Base-by-base conservation (phyloP, 2,888 invertebrate genomes). In the Clusia tigrina region DNA sequence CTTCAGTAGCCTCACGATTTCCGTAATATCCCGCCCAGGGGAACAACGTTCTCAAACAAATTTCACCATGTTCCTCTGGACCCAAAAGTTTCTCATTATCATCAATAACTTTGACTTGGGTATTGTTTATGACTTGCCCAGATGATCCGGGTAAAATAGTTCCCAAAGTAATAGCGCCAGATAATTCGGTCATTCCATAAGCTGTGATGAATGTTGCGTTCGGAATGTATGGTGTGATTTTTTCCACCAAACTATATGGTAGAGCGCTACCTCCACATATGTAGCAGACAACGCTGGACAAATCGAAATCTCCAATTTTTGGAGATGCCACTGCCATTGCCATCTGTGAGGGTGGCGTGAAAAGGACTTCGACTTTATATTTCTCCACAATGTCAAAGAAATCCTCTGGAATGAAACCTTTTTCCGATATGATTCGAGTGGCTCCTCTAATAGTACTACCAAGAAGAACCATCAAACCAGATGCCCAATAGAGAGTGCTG, bases 401-500 rank as follows among this genome's bases (percentile, higher is more conserved):
- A 1, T 65, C 20, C 53, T 68, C 66, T 12, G 67, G 65, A 1
- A 54, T 54, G 25, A 63, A 69, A 18, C 51, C 25, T 9, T 67
- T 54, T 6, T 15, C 42, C 42, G 42, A 42, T 6, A 42, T 42
- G n/a, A 42, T n/a, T 3, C 42, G 42, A n/a, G 42, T 42, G 9
- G 42, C 42, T 5, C 42, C 42, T n/a, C 2, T 2, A 42, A 15
- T 10, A 3, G 42, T 42, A 17, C 12, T 17, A 42, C 10, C n/a
- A n/a, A 42, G 9, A 10, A 42, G 9, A 3, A 10, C 6, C 2
- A 55, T 0, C 0, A 70, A n/a, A 3, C 73, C 73, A 1, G 70
- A 67, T 1, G 61, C 6, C 74, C 74, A 74, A 37, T 71, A 74
- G 0, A 74, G 18, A 0, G 67, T 63, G 42, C 71, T 72, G 18